These are phyloP conservation scores for Lamprotornis superbus DNA, from an alignment of 2,113 vertebrate genomes.

Conservation along the genomic window DNA sequence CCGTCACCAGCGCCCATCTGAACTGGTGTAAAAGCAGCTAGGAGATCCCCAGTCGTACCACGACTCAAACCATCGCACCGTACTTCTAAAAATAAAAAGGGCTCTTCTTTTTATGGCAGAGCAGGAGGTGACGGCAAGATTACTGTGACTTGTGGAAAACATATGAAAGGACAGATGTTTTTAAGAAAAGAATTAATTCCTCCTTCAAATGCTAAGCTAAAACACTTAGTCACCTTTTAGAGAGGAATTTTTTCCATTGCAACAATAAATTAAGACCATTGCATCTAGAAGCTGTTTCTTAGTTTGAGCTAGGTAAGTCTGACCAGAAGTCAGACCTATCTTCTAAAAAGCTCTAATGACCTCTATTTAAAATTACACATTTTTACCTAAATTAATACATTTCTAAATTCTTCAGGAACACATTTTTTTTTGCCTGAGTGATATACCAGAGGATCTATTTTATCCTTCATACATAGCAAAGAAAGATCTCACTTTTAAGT, in stretches of 20 bases:
- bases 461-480: neutral
- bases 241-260: neutral
- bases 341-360: neutral
- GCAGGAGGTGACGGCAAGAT: neutral
- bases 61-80: fast-evolving
- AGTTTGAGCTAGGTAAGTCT: neutral
- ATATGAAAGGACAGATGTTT: neutral
- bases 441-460: neutral
- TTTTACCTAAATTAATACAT: neutral
- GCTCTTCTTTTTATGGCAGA: neutral
- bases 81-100: neutral
- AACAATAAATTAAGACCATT: fast-evolving
- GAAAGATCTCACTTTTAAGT: neutral
- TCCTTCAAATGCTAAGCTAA: neutral
- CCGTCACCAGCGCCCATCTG: neutral
- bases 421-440: fast-evolving
- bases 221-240: neutral
- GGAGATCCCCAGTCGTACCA: neutral
- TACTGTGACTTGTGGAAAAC: neutral
- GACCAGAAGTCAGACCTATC: neutral
- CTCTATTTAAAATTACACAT: neutral
- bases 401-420: neutral
- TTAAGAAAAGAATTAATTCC: neutral
- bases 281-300: neutral
- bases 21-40: neutral